Evolutionary conservation across 2,888 invertebrate species (phyloP).

Genomic region (Ennomos erosarius): DNA sequence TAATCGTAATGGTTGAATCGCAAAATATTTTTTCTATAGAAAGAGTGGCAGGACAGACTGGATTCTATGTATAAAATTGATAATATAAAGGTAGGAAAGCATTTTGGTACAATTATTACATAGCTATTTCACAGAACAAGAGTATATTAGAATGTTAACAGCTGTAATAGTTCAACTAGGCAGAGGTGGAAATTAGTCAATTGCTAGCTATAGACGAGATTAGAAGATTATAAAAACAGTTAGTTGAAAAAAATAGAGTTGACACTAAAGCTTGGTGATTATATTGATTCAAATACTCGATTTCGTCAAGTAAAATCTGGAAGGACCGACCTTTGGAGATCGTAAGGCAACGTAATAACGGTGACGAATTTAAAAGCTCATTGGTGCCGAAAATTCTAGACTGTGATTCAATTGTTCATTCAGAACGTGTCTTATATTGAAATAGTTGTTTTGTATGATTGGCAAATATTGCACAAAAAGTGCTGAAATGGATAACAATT

Average conservation of each 20-base stretch:
- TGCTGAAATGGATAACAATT: slow-evolving; percentile 57
- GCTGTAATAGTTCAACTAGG: slow-evolving; percentile 78
- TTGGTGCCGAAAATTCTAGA: slow-evolving; percentile 85
- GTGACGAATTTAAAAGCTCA: slow-evolving; percentile 83
- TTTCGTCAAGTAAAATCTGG: slow-evolving; percentile 64
- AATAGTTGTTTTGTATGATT: slow-evolving; percentile 83
- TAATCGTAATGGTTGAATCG: slow-evolving; percentile 63
- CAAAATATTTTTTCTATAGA: slow-evolving; percentile 82
- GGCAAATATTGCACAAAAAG: slow-evolving; percentile 66
- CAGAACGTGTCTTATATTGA: slow-evolving; percentile 85
- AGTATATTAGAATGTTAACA: slow-evolving; percentile 71
- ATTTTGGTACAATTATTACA: slow-evolving; percentile 73
- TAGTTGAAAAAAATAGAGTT: slow-evolving; percentile 65
- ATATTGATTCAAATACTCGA: slow-evolving; percentile 47
- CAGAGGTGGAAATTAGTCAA: slow-evolving; percentile 79
- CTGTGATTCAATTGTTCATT: slow-evolving; percentile 85
- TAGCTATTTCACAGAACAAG: slow-evolving; percentile 72
- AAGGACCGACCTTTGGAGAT: slow-evolving; percentile 59
- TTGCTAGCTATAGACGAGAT: slow-evolving; percentile 82
- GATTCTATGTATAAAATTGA: slow-evolving; percentile 64
- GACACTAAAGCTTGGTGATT: slow-evolving; percentile 75
- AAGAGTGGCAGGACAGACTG: slow-evolving; percentile 63
- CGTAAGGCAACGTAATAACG: slow-evolving; percentile 63
- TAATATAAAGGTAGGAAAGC: slow-evolving; percentile 59
- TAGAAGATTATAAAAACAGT: slow-evolving; percentile 62